phyloP scores from a whole-genome alignment of 2,797 vertebrate genomes.

The Thamnophis elegans region DNA sequence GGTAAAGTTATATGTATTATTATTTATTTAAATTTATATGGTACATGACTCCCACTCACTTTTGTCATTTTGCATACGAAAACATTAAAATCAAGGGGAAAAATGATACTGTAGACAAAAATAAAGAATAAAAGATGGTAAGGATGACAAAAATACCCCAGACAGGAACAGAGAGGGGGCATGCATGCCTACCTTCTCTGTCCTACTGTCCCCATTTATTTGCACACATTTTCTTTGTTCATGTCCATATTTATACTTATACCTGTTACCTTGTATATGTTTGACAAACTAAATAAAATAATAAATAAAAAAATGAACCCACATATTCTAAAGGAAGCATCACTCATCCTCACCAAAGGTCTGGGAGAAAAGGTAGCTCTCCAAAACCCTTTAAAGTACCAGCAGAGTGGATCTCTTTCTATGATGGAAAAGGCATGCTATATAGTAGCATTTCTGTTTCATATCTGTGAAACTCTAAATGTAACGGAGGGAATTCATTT shows the following conservation, averaged over 20 bases:
- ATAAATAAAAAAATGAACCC: neutral
- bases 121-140: neutral
- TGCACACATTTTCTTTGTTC: too few species aligned
- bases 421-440: neutral
- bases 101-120: neutral
- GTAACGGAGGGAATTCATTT: slow-evolving; percentile 8
- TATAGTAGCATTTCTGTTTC: slow-evolving; percentile 13
- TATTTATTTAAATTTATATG: neutral
- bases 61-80: neutral
- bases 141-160: neutral
- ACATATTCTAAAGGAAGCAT: neutral
- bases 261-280: too few species aligned
- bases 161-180: neutral
- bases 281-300: too few species aligned
- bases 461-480: slow-evolving; percentile 16
- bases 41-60: neutral
- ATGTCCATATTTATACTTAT: too few species aligned
- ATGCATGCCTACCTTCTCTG: too few species aligned
- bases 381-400: neutral
- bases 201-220: too few species aligned
- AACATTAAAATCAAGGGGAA: neutral
- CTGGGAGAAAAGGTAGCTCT: neutral
- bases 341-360: neutral
- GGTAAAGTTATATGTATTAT: neutral
- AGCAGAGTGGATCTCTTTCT: neutral